Conservation (phyloP, 1,140 invertebrate species). For the Ditylenchus dipsaci region DNA sequence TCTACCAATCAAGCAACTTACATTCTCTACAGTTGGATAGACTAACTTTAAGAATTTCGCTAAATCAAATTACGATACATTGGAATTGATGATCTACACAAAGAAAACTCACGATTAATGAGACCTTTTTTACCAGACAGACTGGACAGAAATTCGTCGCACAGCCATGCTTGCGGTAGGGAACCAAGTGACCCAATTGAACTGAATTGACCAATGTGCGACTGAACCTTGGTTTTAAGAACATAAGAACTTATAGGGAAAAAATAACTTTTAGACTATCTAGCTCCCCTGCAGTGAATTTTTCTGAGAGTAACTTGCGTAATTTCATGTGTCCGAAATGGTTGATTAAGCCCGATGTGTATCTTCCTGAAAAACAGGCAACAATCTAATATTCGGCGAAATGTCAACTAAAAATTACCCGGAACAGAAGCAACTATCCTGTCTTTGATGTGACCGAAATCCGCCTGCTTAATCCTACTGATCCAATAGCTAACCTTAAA, state of each 20-base stretch:
- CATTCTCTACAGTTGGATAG: conserved; percentile 25
- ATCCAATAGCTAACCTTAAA: conserved; percentile 17
- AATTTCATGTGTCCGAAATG: conserved; percentile 26
- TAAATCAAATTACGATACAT: conserved; percentile 7
- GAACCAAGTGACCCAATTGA: conserved; percentile 25
- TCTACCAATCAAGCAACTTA: too few species aligned
- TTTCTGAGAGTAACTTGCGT: conserved; percentile 10
- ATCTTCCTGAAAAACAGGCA: too few species aligned
- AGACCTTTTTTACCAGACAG: conserved; percentile 13
- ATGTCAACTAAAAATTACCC: background rate
- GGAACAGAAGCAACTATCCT: conserved; percentile 27
- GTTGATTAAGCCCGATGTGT: background rate
- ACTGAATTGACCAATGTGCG: conserved; percentile 20
- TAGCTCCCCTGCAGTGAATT: conserved; percentile 16
- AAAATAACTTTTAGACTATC: background rate
- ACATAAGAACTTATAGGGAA: background rate
- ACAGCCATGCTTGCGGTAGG: conserved; percentile 20
- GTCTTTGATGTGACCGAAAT: conserved; percentile 20
- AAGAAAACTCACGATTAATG: background rate
- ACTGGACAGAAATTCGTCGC: conserved; percentile 27
- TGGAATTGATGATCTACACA: background rate
- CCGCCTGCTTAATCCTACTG: conserved; percentile 12
- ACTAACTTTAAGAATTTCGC: conserved; percentile 24
- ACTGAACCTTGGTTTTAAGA: background rate
- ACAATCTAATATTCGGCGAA: background rate